Conservation (phyloP, 2,888 invertebrate genomes). For the Mesorhabditis spiculigera region DNA sequence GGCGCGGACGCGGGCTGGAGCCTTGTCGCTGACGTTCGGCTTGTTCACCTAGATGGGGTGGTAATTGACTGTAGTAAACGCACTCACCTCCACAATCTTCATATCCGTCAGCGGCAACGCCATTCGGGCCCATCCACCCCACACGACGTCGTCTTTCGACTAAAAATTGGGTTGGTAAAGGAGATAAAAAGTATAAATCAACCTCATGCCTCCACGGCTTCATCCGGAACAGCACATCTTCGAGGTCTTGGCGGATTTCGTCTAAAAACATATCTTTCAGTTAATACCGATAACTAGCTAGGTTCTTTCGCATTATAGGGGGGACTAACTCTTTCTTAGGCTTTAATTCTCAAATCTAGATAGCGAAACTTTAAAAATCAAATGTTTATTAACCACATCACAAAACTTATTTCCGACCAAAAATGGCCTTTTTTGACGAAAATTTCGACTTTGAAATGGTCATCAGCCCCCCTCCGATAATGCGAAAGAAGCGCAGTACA, state of each 20-base stretch:
- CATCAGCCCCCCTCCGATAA: too few species aligned
- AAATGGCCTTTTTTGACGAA: too few species aligned
- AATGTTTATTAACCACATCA: too few species aligned
- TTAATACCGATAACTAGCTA: background rate
- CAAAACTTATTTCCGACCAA: too few species aligned
- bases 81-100: constrained; percentile 76
- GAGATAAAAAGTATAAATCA: background rate
- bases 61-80: background rate
- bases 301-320: too few species aligned
- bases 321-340: too few species aligned
- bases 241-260: constrained; percentile 96
- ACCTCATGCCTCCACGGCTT: constrained; percentile 77
- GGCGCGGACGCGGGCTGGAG: constrained; percentile 89
- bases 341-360: too few species aligned
- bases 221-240: constrained; percentile 89
- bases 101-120: constrained; percentile 88
- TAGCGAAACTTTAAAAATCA: too few species aligned
- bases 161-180: background rate
- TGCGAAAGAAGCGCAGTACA: too few species aligned
- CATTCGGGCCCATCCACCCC: constrained; percentile 99
- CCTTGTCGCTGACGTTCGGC: constrained; percentile 75
- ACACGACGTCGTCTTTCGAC: constrained; percentile 66
- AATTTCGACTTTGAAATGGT: too few species aligned
- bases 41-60: constrained; percentile 63
- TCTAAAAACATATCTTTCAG: constrained; percentile 70